These are phyloP conservation scores for Tragopan temminckii DNA, from an alignment of 2,797 vertebrate species.

Conservation along the genomic window DNA sequence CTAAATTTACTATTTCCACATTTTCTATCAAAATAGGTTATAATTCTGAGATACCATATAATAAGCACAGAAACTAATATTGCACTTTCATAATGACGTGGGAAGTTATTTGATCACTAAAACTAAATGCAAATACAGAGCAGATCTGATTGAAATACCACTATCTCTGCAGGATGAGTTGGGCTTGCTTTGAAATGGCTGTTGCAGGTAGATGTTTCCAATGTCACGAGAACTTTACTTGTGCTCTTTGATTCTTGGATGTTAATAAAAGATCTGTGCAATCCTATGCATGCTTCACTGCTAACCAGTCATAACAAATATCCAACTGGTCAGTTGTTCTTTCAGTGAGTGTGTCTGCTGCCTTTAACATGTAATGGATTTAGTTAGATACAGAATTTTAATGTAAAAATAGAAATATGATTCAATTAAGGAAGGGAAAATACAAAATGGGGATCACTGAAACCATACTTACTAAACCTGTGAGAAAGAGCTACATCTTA, in stretches of 20 bases:
- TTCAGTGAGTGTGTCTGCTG: background rate
- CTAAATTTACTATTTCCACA: background rate
- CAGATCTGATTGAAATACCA: background rate
- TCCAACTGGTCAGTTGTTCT: background rate
- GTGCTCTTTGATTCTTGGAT: background rate
- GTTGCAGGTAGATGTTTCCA: background rate
- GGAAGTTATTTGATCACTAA: background rate
- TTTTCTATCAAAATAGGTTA: background rate
- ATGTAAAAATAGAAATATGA: background rate
- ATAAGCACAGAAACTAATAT: background rate
- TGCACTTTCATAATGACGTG: background rate
- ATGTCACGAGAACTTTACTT: background rate
- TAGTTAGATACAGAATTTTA: background rate
- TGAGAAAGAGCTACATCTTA: background rate
- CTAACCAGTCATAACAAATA: background rate
- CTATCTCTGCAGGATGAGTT: background rate
- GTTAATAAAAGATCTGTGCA: background rate
- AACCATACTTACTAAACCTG: background rate
- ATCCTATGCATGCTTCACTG: background rate
- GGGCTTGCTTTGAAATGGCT: background rate
- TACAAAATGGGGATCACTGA: background rate
- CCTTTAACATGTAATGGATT: background rate
- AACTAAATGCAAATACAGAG: background rate
- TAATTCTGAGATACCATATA: background rate
- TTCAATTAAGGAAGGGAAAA: conserved; percentile 5